These are phyloP conservation scores for Hermaeophaga mercurialis DNA, from an alignment of 2,888 invertebrate species.

Conservation along the genomic window DNA sequence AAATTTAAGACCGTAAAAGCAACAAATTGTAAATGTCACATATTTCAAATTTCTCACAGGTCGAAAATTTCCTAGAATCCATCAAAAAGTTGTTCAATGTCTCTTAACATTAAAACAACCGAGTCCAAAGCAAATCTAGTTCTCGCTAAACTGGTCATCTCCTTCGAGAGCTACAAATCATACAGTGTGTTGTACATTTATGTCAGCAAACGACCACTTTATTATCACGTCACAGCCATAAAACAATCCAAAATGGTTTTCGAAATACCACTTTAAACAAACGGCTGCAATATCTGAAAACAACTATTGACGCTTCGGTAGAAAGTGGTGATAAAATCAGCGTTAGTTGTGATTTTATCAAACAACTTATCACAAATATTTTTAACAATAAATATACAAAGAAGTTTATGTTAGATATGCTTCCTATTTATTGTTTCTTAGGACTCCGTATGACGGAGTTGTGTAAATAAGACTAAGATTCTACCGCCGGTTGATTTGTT, in stretches of 20 bases:
- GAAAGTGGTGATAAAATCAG: slow-evolving; percentile 31
- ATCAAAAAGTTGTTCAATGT: slow-evolving; percentile 17
- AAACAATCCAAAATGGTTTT: slow-evolving; percentile 35
- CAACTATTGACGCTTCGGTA: slow-evolving; percentile 33
- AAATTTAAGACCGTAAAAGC: not conserved
- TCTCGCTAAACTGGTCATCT: slow-evolving; percentile 21
- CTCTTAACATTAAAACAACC: slow-evolving; percentile 2
- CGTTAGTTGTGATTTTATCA: slow-evolving; percentile 25
- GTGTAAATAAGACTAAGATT: not conserved
- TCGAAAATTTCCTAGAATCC: slow-evolving; percentile 15
- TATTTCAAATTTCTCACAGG: slow-evolving; percentile 15
- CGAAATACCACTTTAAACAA: slow-evolving; percentile 34
- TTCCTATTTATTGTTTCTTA: slow-evolving; percentile 8
- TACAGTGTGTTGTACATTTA: slow-evolving; percentile 26
- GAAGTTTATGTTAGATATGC: slow-evolving; percentile 6
- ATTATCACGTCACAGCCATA: slow-evolving; percentile 29
- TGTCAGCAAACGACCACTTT: slow-evolving; percentile 32
- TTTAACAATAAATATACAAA: slow-evolving; percentile 18
- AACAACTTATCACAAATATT: slow-evolving; percentile 17
- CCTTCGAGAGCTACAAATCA: slow-evolving; percentile 18
- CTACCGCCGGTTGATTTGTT: not conserved
- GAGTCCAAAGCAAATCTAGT: slow-evolving; percentile 18
- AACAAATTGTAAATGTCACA: slow-evolving; percentile 4
- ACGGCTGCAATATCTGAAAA: slow-evolving; percentile 35
- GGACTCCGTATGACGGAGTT: slow-evolving; percentile 3